A percentile compares a stretch with the other conserved stretches of the same genome.
Conservation (phyloP, 2,797 vertebrate genomes). For the Sebastes diploproa region DNA sequence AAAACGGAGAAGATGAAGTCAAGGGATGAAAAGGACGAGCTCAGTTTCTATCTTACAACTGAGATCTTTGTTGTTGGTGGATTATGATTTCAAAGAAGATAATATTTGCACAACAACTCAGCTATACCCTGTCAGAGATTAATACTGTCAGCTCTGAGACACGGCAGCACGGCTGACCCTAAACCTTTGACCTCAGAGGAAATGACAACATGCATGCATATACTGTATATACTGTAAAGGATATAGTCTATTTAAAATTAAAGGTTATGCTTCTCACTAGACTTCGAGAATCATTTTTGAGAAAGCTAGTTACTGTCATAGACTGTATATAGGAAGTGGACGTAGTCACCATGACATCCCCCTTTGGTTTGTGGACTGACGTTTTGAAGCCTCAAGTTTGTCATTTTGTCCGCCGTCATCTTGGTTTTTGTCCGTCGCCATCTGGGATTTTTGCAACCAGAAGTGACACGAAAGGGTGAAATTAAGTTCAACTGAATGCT, state of each 20-base stretch:
- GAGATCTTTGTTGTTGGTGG: constrained; percentile 1
- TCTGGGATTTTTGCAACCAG: too few species aligned
- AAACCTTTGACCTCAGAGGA: constrained; percentile 4
- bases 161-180: not conserved
- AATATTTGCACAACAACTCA: not conserved
- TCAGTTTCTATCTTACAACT: constrained; percentile 23
- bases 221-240: not conserved
- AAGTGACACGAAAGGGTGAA: too few species aligned
- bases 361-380: fast-evolving
- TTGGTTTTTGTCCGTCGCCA: too few species aligned
- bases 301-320: not conserved
- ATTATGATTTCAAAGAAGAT: not conserved
- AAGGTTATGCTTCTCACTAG: not conserved
- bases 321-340: too few species aligned
- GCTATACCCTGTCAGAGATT: not conserved
- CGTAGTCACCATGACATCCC: too few species aligned
- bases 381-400: too few species aligned
- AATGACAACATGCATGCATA: not conserved
- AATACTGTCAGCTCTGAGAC: not conserved
- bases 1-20: constrained; percentile 36
- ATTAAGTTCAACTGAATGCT: too few species aligned
- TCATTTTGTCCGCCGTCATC: too few species aligned
- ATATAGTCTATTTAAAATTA: not conserved
- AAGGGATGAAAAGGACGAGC: constrained; percentile 19
- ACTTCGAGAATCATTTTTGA: not conserved